These are phyloP conservation scores for Panthera uncia DNA, from an alignment of 2,113 vertebrate genomes.

Conservation along the genomic window DNA sequence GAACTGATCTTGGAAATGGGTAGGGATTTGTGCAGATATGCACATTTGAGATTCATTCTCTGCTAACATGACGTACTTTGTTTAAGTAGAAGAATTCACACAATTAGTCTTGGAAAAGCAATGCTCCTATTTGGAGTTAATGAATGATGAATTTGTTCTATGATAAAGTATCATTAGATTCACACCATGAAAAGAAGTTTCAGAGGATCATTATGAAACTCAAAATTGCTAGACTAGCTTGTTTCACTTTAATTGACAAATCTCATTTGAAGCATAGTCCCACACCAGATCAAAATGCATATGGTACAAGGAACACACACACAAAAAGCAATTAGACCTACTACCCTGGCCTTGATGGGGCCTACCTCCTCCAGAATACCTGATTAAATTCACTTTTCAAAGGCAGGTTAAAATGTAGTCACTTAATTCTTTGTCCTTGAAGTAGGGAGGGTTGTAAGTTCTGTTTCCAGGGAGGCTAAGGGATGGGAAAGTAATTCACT, in stretches of 20 bases:
- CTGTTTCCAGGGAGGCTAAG: not conserved
- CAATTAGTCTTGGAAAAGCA: constrained; percentile 26
- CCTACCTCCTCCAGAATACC: constrained; percentile 62
- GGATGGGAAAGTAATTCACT: not conserved
- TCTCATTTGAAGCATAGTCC: constrained; percentile 69
- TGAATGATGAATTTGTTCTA: constrained; percentile 74
- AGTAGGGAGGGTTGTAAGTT: constrained; percentile 38
- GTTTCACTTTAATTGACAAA: constrained; percentile 81
- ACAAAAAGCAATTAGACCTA: constrained; percentile 77
- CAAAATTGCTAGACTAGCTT: constrained; percentile 71
- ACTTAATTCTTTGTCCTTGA: constrained; percentile 75
- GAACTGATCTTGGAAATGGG: not conserved
- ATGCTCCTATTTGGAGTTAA: constrained; percentile 58
- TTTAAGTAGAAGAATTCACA: not conserved
- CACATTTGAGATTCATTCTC: not conserved
- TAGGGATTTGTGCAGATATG: not conserved
- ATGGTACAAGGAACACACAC: constrained; percentile 58
- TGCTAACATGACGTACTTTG: not conserved
- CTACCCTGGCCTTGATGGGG: constrained; percentile 67
- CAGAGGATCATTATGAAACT: constrained; percentile 55
- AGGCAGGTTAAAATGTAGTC: constrained; percentile 57
- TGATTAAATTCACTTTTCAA: constrained; percentile 74
- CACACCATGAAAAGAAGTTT: constrained; percentile 59
- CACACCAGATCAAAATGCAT: constrained; percentile 53
- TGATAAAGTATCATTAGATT: constrained; percentile 73